A percentile compares a stretch with the other conserved stretches of the same genome.
These are phyloP conservation scores for Grammomys dolichurus DNA, from an alignment of 2,113 vertebrate species.

Conservation along the genomic window DNA sequence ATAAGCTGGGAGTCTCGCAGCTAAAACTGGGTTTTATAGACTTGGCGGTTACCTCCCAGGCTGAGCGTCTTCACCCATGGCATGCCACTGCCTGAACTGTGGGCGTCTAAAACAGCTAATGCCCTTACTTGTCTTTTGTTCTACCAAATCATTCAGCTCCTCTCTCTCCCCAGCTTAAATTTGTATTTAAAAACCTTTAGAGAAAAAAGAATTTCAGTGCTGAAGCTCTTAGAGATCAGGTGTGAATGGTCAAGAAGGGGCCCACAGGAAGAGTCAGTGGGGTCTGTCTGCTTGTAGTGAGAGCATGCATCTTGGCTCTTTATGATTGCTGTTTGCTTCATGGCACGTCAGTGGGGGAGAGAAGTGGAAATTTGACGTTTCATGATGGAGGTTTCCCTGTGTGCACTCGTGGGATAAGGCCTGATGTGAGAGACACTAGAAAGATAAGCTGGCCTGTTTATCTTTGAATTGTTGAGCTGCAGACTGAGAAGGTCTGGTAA, in stretches of 20 bases:
- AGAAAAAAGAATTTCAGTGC: background rate
- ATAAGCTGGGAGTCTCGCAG: background rate
- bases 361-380: background rate
- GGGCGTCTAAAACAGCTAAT: background rate
- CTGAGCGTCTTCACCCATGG: background rate
- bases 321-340: background rate
- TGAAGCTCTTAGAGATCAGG: background rate
- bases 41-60: background rate
- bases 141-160: background rate
- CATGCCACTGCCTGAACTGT: background rate
- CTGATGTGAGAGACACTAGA: background rate
- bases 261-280: background rate
- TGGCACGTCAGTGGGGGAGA: background rate
- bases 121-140: background rate
- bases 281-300: background rate
- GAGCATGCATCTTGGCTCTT: background rate
- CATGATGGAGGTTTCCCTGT: accelerated
- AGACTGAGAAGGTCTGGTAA: background rate
- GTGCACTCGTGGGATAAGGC: background rate
- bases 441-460: background rate
- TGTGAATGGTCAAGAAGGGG: background rate
- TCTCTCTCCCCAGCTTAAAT: background rate
- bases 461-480: background rate
- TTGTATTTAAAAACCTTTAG: background rate
- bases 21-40: background rate